Evolutionary conservation across 2,888 invertebrate genomes (phyloP).

Genomic region (Crocallis elinguaria): DNA sequence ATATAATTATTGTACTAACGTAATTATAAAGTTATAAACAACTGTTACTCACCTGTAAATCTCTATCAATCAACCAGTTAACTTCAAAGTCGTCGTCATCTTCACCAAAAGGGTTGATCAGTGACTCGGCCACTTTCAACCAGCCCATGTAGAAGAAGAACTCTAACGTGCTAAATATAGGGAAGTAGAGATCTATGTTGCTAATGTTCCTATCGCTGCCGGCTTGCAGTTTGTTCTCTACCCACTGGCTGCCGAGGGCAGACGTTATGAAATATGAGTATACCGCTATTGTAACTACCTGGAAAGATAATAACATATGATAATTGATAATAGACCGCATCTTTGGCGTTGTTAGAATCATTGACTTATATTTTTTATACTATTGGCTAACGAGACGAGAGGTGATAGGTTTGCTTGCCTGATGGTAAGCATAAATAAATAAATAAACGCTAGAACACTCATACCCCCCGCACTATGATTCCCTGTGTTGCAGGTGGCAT

Average conservation of each 20-base stretch:
- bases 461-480: too few species aligned
- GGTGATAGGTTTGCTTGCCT: too few species aligned
- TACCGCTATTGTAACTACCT: conserved; percentile 95
- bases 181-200: conserved; percentile 94
- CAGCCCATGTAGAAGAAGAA: conserved; percentile 96
- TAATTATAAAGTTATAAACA: neutral
- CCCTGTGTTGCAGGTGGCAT: too few species aligned
- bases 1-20: too few species aligned
- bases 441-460: too few species aligned
- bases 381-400: too few species aligned
- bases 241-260: conserved; percentile 95
- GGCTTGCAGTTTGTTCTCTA: conserved; percentile 83
- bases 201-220: conserved; percentile 69
- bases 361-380: too few species aligned
- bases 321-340: neutral
- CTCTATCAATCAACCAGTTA: conserved; percentile 97
- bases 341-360: too few species aligned
- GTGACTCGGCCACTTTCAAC: conserved; percentile 95
- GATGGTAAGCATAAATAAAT: too few species aligned
- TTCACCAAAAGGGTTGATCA: conserved; percentile 96
- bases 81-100: conserved; percentile 97
- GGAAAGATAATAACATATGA: conserved; percentile 41
- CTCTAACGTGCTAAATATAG: conserved; percentile 94
- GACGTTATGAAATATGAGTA: conserved; percentile 96
- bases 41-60: conserved; percentile 90